Evolutionary conservation across 2,113 vertebrate species (phyloP), one percentile per base, ranked within the genome.

Genomic region (Melozone crissalis): DNA sequence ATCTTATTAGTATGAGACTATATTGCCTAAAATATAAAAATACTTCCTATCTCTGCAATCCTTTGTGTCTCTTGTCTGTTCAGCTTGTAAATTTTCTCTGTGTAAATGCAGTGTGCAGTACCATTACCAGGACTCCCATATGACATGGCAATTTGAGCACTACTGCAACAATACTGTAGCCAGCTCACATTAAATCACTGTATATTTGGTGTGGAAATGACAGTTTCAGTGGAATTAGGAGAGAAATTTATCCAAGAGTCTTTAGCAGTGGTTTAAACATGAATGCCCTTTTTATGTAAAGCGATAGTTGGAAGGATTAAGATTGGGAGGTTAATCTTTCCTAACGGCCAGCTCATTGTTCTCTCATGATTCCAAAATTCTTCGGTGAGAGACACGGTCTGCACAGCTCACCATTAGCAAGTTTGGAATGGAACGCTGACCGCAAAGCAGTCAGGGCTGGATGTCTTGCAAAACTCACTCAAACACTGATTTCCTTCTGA

Each of bases 351-450:
- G 90, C 89, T 96, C 75, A 89, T 95, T 97, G 92, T 96, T 95
- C 96, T 93, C 94, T 94, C 88, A 78, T 27, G 55, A 89, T 93
- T 94, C 94, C 96, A 93, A 94, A 93, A 96, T 96, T 95, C 95
- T 96, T 95, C 83, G 93, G 93, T 90, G 78, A 87, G 90, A 91
- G 41, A 91, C 93, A 89, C 31, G 51, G 83, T 84, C 95, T 95
- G 95, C 94, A 96, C 75, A 96, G 87, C 92, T 96, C 96, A 96
- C 90, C 89, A 88, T 95, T 43, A 94, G 85, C 77, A 94, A 71
- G 92, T 85, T 89, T 96, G 97, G 95, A 97, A 97, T 28, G 95
- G 91, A 96, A 92, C 94, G 82, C 71, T 87, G 94, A 95, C 95
- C 91, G 33, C 96, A 94, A 39, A 95, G 17, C 37, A 96, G 92